Evolutionary conservation across 2,113 vertebrate species (phyloP).

Genomic region (Brachionichthys hirsutus): DNA sequence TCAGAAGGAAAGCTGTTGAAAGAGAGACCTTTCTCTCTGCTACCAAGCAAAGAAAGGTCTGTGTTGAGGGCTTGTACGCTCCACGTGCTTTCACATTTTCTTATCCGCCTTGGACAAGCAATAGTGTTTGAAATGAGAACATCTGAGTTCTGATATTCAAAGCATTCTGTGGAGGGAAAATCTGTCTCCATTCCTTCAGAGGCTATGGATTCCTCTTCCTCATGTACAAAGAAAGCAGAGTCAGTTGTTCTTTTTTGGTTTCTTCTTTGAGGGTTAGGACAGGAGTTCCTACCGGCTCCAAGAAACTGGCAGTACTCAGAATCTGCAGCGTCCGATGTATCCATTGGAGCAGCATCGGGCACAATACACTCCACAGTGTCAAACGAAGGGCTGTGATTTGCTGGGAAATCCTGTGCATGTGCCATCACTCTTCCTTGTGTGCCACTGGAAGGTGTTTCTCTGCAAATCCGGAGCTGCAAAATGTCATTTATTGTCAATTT

Average conservation of each 20-base stretch:
- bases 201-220: constrained; percentile 30
- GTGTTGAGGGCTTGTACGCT: constrained; percentile 44
- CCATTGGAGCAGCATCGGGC: constrained; percentile 36
- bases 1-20: constrained; percentile 14
- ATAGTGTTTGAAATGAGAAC: constrained; percentile 18
- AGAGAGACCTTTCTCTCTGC: constrained; percentile 16
- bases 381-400: not conserved
- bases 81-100: constrained; percentile 63
- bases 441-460: constrained; percentile 22
- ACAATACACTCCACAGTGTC: constrained; percentile 28
- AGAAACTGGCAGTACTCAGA: constrained; percentile 71
- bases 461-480: constrained; percentile 64
- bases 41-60: not conserved
- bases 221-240: constrained; percentile 6
- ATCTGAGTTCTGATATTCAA: constrained; percentile 19
- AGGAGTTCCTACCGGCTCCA: constrained; percentile 48
- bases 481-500: constrained; percentile 80
- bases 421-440: constrained; percentile 7
- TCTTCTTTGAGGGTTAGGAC: constrained; percentile 50
- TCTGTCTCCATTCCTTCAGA: constrained; percentile 34
- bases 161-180: constrained; percentile 42
- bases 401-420: not conserved
- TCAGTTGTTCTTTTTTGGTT: constrained; percentile 20
- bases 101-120: constrained; percentile 16
- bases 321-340: constrained; percentile 64